phyloP scores from a whole-genome alignment of 2,113 vertebrate species.

The Nestor notabilis region DNA sequence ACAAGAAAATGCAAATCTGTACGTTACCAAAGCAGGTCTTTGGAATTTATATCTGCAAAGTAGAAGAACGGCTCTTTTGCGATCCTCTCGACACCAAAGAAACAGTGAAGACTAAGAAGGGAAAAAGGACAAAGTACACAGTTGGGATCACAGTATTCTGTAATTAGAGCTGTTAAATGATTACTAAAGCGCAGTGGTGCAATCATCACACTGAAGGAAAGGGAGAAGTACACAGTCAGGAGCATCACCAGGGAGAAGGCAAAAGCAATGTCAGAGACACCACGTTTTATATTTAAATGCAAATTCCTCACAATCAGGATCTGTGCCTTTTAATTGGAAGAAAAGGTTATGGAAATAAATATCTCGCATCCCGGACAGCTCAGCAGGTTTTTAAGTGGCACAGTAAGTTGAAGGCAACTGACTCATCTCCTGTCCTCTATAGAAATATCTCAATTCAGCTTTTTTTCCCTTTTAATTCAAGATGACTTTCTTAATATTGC shows the following conservation, averaged over 20 bases:
- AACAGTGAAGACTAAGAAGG: not conserved
- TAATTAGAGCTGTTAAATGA: constrained; percentile 73
- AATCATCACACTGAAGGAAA: constrained; percentile 33
- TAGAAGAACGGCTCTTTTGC: not conserved
- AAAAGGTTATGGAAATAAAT: constrained; percentile 25
- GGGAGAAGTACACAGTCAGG: not conserved
- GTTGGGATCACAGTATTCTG: constrained; percentile 30
- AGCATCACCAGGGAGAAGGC: not conserved
- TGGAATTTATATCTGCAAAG: not conserved
- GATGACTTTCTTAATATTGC: not conserved
- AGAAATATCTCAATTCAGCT: not conserved
- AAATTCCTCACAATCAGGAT: constrained; percentile 30
- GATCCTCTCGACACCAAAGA: not conserved
- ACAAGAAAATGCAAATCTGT: constrained; percentile 13
- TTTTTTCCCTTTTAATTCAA: not conserved
- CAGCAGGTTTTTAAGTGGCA: not conserved
- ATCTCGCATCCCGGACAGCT: not conserved
- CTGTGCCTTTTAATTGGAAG: not conserved
- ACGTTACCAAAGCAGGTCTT: constrained; percentile 53
- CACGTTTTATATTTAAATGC: not conserved
- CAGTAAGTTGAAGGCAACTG: not conserved
- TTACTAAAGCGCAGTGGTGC: constrained; percentile 43
- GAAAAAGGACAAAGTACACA: constrained; percentile 76
- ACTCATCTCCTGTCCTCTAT: not conserved
- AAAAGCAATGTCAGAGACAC: constrained; percentile 28